Conservation (phyloP, 2,113 vertebrate genomes). For the Prietella phreatophila region DNA sequence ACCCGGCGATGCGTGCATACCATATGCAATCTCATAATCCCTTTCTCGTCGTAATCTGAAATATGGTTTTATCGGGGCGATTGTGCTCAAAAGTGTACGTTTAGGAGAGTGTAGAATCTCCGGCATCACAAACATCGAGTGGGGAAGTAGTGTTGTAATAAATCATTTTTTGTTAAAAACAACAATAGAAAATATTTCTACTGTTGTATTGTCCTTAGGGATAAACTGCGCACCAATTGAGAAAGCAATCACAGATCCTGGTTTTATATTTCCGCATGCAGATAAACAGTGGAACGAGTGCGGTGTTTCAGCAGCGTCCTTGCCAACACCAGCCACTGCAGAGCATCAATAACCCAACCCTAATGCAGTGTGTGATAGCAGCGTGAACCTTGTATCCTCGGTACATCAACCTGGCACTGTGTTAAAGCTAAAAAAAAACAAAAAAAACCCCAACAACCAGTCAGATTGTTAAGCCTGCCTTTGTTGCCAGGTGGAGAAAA, state of each 20-base stretch:
- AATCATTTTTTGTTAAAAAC: not conserved
- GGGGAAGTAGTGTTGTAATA: not conserved
- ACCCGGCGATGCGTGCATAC: not conserved
- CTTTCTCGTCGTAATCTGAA: slow-evolving; percentile 37
- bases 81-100: not conserved
- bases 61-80: slow-evolving; percentile 4
- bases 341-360: slow-evolving; percentile 22
- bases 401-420: not conserved
- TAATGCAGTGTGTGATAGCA: slow-evolving; percentile 23
- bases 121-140: not conserved
- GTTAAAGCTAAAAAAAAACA: not conserved
- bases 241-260: not conserved
- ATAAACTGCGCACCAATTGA: not conserved
- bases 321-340: slow-evolving; percentile 36
- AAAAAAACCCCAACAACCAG: not conserved
- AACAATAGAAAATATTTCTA: not conserved
- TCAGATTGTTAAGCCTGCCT: not conserved
- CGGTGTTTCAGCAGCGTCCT: slow-evolving; percentile 30
- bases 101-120: not conserved
- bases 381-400: not conserved
- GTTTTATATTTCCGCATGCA: not conserved
- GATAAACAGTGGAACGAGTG: slow-evolving; percentile 22
- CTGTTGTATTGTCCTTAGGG: not conserved
- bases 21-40: slow-evolving; percentile 42
- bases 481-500: not conserved